Evolutionary conservation across 1,140 invertebrate genomes (phyloP).

Genomic region (Cryptotermes secundus): DNA sequence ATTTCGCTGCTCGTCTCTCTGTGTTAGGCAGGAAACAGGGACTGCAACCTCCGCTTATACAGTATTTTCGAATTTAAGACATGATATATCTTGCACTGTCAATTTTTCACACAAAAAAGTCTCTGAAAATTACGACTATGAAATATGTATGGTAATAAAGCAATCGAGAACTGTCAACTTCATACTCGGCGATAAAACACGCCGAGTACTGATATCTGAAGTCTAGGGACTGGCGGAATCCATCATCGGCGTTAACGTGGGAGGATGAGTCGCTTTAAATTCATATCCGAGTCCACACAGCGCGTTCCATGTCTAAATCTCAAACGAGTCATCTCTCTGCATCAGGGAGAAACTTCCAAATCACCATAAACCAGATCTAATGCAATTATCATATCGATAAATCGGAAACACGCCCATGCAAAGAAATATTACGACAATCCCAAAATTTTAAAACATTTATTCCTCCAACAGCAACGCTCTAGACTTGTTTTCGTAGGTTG

Average conservation of each 20-base stretch:
- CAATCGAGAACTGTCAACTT: background rate
- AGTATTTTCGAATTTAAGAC: background rate
- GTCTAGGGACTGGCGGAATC: background rate
- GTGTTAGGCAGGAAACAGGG: background rate
- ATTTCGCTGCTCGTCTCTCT: background rate
- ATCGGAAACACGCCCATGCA: no score
- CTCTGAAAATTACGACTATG: background rate
- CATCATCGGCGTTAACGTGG: background rate
- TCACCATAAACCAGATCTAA: no score
- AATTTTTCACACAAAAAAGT: background rate
- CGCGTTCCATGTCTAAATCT: background rate
- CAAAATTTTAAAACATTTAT: no score
- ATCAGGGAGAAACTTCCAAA: no score
- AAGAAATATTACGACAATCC: no score
- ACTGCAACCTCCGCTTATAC: background rate
- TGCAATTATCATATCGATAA: no score
- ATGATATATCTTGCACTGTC: background rate
- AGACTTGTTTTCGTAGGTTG: no score
- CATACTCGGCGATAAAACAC: background rate
- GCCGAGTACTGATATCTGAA: no score
- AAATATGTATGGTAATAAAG: background rate
- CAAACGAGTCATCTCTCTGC: background rate
- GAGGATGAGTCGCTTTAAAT: background rate
- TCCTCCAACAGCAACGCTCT: no score
- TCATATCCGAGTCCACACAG: background rate